Base-by-base conservation (phyloP, 2,888 invertebrate species). In the Zhuqinia jingwanae region DNA sequence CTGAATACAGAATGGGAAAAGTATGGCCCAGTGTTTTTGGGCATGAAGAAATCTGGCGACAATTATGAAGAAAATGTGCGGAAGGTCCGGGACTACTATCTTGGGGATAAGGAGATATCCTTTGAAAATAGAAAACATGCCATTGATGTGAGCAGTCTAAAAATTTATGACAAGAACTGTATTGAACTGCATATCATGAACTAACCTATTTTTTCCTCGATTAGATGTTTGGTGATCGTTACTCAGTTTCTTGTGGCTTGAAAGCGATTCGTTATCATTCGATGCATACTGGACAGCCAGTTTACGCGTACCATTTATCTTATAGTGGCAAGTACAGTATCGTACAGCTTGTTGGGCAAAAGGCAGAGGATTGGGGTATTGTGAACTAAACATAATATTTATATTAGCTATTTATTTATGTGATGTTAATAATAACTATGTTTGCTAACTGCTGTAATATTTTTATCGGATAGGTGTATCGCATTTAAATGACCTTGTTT, bases 361-460 rank as follows among this genome's bases (percentile, higher is more conserved):
- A 89, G 17, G 60, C 90, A 3, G 56, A 88, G 73, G 90, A 90
- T 36, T 90, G 90, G 90, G 90, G 90, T 90, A 87, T 27, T 75
- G 73, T 11, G 1, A 42, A 70, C 27, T 42, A 20, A 36, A 1
- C 3, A 27, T 36, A 13, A 15, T 8, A 8, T 42, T 60, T 8
- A 65, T 47, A 58, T 53, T 36, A 53, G 30, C n/a, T n/a, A n/a
- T n/a, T n/a, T n/a, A n/a, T n/a, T n/a, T n/a, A n/a, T n/a, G n/a
- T n/a, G n/a, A n/a, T n/a, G n/a, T n/a, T n/a, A n/a, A n/a, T n/a
- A n/a, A n/a, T n/a, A n/a, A n/a, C n/a, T n/a, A n/a, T n/a, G n/a
- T n/a, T n/a, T 27, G 42, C 17, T 13, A 25, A 53, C 50, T 15
- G n/a, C n/a, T n/a, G n/a, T 5, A 42, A 60, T 15, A 20, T 45